These are phyloP conservation scores for Atethmia centrago DNA, from an alignment of 2,888 invertebrate species.

Conservation along the genomic window DNA sequence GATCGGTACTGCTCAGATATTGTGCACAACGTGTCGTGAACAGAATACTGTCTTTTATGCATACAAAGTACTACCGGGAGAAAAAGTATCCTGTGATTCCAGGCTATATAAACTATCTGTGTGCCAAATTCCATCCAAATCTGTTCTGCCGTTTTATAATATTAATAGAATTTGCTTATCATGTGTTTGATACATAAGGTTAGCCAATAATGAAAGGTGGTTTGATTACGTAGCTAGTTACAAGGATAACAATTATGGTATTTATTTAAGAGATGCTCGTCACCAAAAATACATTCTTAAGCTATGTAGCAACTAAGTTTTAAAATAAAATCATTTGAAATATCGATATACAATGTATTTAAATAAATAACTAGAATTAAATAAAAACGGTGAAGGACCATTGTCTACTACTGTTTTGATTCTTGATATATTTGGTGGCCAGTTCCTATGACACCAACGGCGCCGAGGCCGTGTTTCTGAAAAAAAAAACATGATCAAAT, in stretches of 20 bases:
- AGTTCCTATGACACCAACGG: conserved; percentile 65
- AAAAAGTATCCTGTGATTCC: no score
- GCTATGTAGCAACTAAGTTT: not conserved
- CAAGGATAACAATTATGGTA: not conserved
- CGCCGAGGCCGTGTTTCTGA: conserved; percentile 65
- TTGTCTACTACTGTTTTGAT: conserved; percentile 33
- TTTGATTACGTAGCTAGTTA: no score
- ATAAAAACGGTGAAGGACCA: not conserved
- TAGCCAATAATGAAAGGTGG: not conserved
- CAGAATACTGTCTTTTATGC: no score
- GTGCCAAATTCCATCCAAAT: no score
- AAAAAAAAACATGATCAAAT: not conserved
- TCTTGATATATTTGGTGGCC: conserved; percentile 71
- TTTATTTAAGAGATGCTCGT: not conserved
- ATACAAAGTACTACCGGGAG: no score
- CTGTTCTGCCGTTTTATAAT: no score
- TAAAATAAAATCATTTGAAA: not conserved
- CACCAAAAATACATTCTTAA: not conserved
- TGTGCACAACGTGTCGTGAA: no score
- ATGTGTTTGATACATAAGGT: not conserved
- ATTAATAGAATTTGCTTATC: no score
- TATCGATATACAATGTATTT: not conserved
- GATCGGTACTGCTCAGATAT: no score
- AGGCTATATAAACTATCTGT: no score
- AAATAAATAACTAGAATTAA: not conserved